A percentile compares a stretch with the other conserved stretches of the same genome.
Evolutionary conservation across 2,888 invertebrate genomes (phyloP).

Genomic region (Lasioglossum calceatum): DNA sequence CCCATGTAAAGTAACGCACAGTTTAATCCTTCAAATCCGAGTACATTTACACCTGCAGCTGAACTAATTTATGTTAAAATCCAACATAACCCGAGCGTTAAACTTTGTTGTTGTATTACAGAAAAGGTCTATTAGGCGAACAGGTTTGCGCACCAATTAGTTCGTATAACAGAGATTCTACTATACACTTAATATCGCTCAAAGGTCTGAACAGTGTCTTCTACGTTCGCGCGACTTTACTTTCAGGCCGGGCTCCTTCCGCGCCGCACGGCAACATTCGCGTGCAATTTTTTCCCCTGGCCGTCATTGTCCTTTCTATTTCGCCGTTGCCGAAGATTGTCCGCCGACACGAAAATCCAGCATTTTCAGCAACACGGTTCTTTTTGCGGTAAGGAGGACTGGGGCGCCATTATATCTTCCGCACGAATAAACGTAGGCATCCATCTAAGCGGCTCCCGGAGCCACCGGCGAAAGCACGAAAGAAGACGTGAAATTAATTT

Average conservation of each 20-base stretch:
- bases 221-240: neutral
- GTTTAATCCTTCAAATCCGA: neutral
- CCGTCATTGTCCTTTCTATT: neutral
- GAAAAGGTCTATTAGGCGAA: neutral
- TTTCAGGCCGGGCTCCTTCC: neutral
- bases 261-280: neutral
- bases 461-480: constrained; percentile 32
- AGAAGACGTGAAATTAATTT: constrained; percentile 66
- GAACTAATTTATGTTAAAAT: neutral
- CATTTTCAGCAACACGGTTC: constrained; percentile 48
- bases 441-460: constrained; percentile 47
- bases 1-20: too few species aligned
- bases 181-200: neutral
- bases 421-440: constrained; percentile 59
- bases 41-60: neutral
- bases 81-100: neutral
- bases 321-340: constrained; percentile 39
- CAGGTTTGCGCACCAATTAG: neutral
- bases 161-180: neutral
- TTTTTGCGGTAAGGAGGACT: constrained; percentile 16
- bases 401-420: constrained; percentile 56
- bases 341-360: constrained; percentile 41
- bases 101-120: neutral
- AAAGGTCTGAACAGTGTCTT: neutral
- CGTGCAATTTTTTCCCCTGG: constrained; percentile 1